Evolutionary conservation across 2,797 vertebrate species (phyloP), one percentile per base, ranked within the genome.

Genomic region (Uromys caudimaculatus): DNA sequence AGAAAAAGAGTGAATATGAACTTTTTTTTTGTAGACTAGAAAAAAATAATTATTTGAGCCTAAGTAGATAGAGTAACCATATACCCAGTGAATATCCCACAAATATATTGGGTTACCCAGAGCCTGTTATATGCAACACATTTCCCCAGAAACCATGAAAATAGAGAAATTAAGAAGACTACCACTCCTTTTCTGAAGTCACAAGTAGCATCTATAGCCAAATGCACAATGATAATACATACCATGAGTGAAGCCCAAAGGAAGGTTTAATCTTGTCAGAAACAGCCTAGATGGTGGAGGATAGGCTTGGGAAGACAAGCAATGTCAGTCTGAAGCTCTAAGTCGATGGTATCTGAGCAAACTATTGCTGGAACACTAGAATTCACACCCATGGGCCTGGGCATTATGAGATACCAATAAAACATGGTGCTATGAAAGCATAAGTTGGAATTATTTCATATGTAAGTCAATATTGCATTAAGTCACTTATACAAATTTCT

Each of bases 11-110:
- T 76, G 71, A 94, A 75, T 32, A 78, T 10, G n/a, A 81, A 23
- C 14, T 54, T 81, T 91, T 92, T 91, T 93, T 91, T 50, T 93
- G 5, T 44, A 77, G 64, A 90, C 82, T 86, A 78, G 24, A 23
- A 82, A 79, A 60, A 67, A 67, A 24, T 1, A 41, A 5, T n/a
- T 85, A 32, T 83, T 83, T 77, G 44, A 93, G 21, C 38, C 29
- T 41, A 88, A 73, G 50, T 27, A 56, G 10, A 58, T 41, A 92
- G 19, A 85, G 4, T 90, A 64, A 69, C 2, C 44, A 91, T 64
- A 81, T 56, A 60, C 27, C 60, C 5, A 13, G 13, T 58, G n/a
- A 82, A 10, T 88, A 77, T 29, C 5, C n/a, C 27, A 84, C 29
- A 82, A 90, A 67, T 83, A 78, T 87, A 38, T 29, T 81, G 3